These are phyloP conservation scores for Holothuria glaberrima DNA, from an alignment of 35 echinoderm and acorn worm species.

Conservation along the genomic window DNA sequence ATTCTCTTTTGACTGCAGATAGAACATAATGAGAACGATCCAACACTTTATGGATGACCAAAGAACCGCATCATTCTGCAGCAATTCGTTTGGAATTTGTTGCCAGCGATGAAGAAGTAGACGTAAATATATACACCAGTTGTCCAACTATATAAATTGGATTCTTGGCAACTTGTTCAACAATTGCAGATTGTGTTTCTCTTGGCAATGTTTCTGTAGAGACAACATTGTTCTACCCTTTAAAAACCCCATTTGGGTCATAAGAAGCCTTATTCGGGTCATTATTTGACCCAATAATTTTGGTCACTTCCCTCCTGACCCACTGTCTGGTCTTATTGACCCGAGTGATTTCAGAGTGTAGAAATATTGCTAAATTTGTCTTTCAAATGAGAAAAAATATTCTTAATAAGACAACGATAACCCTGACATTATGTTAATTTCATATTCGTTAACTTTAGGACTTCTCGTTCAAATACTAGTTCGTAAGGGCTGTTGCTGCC, in stretches of 20 bases:
- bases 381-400: constrained; percentile 59
- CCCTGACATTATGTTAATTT: constrained; percentile 54
- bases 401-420: constrained; percentile 37
- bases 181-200: constrained; percentile 55
- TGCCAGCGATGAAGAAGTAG: constrained; percentile 61
- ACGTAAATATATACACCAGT: constrained; percentile 51
- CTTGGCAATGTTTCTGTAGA: constrained; percentile 53
- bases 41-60: no score
- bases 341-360: no score
- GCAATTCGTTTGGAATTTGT: constrained; percentile 66
- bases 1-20: no score
- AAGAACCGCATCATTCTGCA: constrained; percentile 72
- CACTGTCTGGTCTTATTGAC: no score
- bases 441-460: constrained; percentile 48
- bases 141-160: constrained; percentile 60
- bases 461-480: no score
- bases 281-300: no score
- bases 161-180: no score
- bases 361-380: constrained; percentile 62
- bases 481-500: no score
- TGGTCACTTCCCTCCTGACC: no score
- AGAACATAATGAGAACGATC: no score
- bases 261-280: no score
- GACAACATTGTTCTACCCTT: constrained; percentile 60
- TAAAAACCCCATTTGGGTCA: no score